Evolutionary conservation across 2,113 vertebrate genomes (phyloP).

Genomic region (Tyrannus savana): DNA sequence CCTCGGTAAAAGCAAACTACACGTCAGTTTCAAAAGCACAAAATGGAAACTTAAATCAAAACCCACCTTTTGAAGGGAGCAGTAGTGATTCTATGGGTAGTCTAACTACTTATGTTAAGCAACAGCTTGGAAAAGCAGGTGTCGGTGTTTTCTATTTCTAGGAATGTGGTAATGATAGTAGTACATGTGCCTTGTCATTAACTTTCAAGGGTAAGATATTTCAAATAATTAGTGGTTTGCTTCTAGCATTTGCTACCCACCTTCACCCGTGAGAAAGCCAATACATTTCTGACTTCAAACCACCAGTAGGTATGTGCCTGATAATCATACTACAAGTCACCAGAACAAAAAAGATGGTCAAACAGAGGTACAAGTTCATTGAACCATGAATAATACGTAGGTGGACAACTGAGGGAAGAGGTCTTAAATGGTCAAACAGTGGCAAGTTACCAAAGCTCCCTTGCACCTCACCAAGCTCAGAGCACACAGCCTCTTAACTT

Average conservation of each 20-base stretch:
- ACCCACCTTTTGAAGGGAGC: background rate
- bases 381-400: background rate
- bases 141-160: background rate
- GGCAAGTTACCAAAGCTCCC: background rate
- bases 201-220: background rate
- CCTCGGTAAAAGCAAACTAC: background rate
- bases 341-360: background rate
- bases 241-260: background rate
- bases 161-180: background rate
- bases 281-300: background rate
- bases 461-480: background rate
- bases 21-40: background rate
- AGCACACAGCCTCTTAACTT: background rate
- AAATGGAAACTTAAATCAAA: background rate
- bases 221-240: conserved; percentile 31
- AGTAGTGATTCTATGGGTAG: background rate
- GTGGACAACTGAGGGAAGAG: background rate
- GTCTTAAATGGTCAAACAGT: background rate
- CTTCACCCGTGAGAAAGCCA: background rate
- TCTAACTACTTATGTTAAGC: background rate
- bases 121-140: background rate
- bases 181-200: conserved; percentile 8
- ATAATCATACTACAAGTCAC: background rate
- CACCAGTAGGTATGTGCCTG: background rate
- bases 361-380: background rate